These are phyloP conservation scores for Sparus aurata DNA, from an alignment of 2,797 vertebrate species.

Conservation along the genomic window DNA sequence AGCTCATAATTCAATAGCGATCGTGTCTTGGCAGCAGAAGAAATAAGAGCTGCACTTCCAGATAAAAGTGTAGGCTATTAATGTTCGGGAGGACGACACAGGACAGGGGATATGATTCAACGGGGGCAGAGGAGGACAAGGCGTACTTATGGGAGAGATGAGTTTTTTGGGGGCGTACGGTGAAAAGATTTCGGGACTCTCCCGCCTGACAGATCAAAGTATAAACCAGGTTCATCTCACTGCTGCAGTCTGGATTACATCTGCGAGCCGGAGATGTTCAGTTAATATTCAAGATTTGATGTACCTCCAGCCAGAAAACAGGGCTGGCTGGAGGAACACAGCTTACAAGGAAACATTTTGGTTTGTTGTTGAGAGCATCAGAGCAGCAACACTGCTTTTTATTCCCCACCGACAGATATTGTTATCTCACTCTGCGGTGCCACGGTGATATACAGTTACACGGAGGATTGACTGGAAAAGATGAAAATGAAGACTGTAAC, in stretches of 20 bases:
- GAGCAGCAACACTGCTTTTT: slow-evolving; percentile 31
- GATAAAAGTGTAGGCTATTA: slow-evolving; percentile 41
- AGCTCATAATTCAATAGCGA: not conserved
- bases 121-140: slow-evolving; percentile 4
- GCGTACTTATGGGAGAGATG: slow-evolving; percentile 20
- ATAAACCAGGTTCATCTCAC: slow-evolving; percentile 24
- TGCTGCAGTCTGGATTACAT: slow-evolving; percentile 17
- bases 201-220: not conserved
- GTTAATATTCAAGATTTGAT: slow-evolving; percentile 5
- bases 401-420: slow-evolving; percentile 41
- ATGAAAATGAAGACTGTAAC: slow-evolving; percentile 62
- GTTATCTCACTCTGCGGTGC: slow-evolving; percentile 41
- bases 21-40: slow-evolving; percentile 12
- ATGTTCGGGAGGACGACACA: slow-evolving; percentile 24
- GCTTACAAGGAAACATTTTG: not conserved
- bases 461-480: slow-evolving; percentile 48
- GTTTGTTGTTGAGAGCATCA: slow-evolving; percentile 13
- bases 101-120: slow-evolving; percentile 34
- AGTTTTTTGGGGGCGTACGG: not conserved
- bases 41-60: slow-evolving; percentile 26
- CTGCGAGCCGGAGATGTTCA: slow-evolving; percentile 14
- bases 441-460: slow-evolving; percentile 49
- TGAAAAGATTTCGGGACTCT: slow-evolving; percentile 11
- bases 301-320: not conserved
- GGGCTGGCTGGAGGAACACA: not conserved